phyloP scores from a whole-genome alignment of 2,888 invertebrate genomes.

The Ypsolopha scabrella region DNA sequence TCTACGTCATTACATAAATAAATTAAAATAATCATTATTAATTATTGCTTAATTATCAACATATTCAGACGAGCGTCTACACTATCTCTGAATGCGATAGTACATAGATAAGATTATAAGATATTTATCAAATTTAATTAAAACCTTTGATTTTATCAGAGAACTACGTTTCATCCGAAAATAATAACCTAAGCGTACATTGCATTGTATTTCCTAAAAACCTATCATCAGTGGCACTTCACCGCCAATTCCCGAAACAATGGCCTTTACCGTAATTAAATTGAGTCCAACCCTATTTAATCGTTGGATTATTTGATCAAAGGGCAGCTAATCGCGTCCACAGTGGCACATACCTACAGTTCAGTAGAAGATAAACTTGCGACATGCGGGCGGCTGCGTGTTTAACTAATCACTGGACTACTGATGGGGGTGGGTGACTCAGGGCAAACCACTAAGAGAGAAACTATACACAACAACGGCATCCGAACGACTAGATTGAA shows the following conservation, averaged over 20 bases:
- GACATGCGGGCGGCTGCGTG: constrained; percentile 69
- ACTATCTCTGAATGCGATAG: too few species aligned
- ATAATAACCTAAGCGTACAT: too few species aligned
- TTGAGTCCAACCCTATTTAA: constrained; percentile 59
- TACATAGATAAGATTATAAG: too few species aligned
- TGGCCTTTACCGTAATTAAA: constrained; percentile 63
- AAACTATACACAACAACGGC: background rate
- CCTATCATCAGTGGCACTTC: constrained; percentile 23
- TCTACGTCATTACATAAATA: too few species aligned
- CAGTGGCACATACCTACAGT: constrained; percentile 48
- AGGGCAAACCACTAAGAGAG: background rate
- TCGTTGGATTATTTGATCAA: constrained; percentile 67
- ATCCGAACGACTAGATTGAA: background rate
- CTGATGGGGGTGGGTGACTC: constrained; percentile 40
- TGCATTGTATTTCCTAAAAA: too few species aligned
- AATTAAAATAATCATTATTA: too few species aligned
- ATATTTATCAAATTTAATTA: background rate
- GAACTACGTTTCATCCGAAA: too few species aligned
- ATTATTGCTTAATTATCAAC: too few species aligned
- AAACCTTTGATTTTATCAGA: background rate
- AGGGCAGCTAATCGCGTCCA: constrained; percentile 64
- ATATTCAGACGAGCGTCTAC: too few species aligned
- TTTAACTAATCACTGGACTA: constrained; percentile 71
- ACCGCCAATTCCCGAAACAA: constrained; percentile 38
- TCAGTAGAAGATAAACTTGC: constrained; percentile 68